phyloP scores from a whole-genome alignment of 2,888 invertebrate species.

The Drosophila picticornis region DNA sequence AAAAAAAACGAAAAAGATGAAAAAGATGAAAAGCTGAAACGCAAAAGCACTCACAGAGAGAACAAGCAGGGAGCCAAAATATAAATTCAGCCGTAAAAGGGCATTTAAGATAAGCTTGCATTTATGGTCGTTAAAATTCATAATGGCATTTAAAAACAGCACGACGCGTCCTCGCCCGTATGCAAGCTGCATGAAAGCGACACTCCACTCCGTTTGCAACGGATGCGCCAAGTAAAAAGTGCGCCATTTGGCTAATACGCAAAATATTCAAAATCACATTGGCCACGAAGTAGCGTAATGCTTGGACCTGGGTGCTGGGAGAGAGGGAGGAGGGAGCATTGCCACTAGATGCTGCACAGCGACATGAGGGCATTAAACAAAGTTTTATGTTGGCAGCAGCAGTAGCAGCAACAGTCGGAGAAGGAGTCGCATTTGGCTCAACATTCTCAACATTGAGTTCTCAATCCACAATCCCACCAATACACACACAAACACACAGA shows the following conservation, averaged over 20 bases:
- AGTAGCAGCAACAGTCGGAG: slow-evolving; percentile 5
- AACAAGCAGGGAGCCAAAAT: slow-evolving; percentile 36
- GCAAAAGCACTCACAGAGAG: slow-evolving; percentile 1
- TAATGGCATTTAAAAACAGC: slow-evolving; percentile 76
- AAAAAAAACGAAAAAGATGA: not conserved
- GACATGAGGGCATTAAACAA: slow-evolving; percentile 62
- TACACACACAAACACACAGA: not conserved
- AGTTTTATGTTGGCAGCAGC: slow-evolving; percentile 68
- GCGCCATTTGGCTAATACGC: slow-evolving; percentile 79
- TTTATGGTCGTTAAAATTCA: slow-evolving; percentile 82
- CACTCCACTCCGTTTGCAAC: slow-evolving; percentile 53
- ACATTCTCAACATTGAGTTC: slow-evolving; percentile 12
- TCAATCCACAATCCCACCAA: slow-evolving; percentile 20
- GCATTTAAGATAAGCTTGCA: slow-evolving; percentile 81
- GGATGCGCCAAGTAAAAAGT: slow-evolving; percentile 79
- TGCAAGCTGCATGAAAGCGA: slow-evolving; percentile 55
- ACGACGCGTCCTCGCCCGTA: slow-evolving; percentile 36
- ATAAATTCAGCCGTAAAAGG: slow-evolving; percentile 80
- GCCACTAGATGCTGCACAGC: slow-evolving; percentile 23
- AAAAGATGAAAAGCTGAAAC: not conserved
- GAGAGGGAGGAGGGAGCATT: not conserved
- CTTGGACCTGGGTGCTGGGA: not conserved
- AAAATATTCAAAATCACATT: slow-evolving; percentile 82
- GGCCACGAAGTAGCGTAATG: slow-evolving; percentile 25
- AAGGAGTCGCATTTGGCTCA: slow-evolving; percentile 10